These are phyloP conservation scores for Ichneumoninae sp. DNA, from an alignment of 2,888 invertebrate species.

Conservation along the genomic window DNA sequence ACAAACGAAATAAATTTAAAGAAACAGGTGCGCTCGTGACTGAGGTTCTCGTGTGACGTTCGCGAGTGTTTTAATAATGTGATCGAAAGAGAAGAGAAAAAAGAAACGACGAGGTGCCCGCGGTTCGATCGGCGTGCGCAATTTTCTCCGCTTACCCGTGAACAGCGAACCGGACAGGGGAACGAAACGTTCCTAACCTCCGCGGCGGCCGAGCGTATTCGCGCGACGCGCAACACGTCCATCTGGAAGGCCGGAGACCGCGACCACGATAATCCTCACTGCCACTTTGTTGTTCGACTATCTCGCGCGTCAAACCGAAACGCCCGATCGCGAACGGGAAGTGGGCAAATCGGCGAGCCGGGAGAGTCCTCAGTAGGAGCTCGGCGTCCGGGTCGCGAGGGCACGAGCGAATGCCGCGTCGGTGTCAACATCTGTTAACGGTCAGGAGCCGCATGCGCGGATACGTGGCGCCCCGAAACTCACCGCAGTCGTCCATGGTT, in stretches of 20 bases:
- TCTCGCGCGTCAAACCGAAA: not conserved
- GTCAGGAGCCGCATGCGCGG: slow-evolving; percentile 65
- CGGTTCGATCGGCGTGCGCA: not conserved
- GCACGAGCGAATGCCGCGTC: slow-evolving; percentile 61
- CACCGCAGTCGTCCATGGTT: slow-evolving; percentile 5
- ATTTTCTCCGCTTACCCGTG: slow-evolving; percentile 3
- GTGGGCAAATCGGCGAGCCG: not conserved
- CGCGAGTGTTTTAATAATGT: not conserved
- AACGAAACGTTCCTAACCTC: slow-evolving; percentile 4
- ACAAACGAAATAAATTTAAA: not conserved
- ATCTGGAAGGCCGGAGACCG: not conserved
- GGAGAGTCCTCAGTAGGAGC: not conserved
- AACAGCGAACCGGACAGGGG: not conserved
- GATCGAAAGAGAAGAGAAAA: not conserved
- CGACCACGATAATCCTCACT: not conserved
- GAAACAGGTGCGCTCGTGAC: not conserved
- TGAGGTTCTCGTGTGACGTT: slow-evolving; percentile 9
- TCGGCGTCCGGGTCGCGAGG: slow-evolving; percentile 46
- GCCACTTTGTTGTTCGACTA: not conserved
- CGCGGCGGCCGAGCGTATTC: not conserved
- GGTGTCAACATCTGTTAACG: slow-evolving; percentile 71
- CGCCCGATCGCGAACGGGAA: not conserved
- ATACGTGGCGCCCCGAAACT: slow-evolving; percentile 69
- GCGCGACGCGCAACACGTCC: not conserved
- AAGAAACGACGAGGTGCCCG: not conserved